phyloP scores from a whole-genome alignment of 2,113 vertebrate genomes.

The Burhinus oedicnemus region DNA sequence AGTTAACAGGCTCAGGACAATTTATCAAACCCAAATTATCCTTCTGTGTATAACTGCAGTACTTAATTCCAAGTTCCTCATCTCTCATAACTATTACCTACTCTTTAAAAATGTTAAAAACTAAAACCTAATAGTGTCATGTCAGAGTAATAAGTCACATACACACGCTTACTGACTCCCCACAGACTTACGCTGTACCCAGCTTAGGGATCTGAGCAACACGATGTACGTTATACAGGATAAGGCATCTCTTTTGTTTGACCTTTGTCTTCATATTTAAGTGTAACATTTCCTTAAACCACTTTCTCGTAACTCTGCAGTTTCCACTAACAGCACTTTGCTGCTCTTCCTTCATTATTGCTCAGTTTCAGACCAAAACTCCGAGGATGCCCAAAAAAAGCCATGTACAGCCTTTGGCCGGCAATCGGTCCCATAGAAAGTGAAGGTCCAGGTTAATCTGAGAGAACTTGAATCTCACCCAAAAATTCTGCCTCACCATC shows the following conservation, averaged over 20 bases:
- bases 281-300: constrained; percentile 71
- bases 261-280: constrained; percentile 78
- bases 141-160: constrained; percentile 90
- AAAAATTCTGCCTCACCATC: not conserved
- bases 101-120: constrained; percentile 97
- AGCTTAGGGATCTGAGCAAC: constrained; percentile 62
- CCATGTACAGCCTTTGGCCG: not conserved
- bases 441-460: not conserved
- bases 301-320: constrained; percentile 51
- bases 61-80: constrained; percentile 96
- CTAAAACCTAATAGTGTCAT: constrained; percentile 91
- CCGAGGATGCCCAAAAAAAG: not conserved
- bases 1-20: constrained; percentile 92
- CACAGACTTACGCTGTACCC: constrained; percentile 67
- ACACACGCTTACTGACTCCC: constrained; percentile 85
- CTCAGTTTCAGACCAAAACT: not conserved
- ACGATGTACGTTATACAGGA: constrained; percentile 60
- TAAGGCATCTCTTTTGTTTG: constrained; percentile 64
- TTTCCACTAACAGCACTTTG: not conserved
- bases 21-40: constrained; percentile 99
- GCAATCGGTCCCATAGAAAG: not conserved
- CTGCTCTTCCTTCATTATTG: not conserved
- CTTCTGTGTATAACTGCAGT: constrained; percentile 94
- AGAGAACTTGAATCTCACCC: not conserved
- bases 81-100: constrained; percentile 96